phyloP scores from a whole-genome alignment of 2,888 invertebrate species.

The Brachynemurus nebulosus region DNA sequence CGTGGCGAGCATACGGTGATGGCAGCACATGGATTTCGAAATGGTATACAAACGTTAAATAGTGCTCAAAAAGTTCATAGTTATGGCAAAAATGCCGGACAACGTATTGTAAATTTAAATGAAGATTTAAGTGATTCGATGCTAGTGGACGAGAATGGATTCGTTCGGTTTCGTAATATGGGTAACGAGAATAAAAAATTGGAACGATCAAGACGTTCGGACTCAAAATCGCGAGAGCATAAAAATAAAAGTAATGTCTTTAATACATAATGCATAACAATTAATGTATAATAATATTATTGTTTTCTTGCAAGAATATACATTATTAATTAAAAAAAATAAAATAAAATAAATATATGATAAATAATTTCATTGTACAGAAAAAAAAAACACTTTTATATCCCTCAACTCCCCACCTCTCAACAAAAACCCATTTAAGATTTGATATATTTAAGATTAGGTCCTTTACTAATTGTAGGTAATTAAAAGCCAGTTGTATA shows the following conservation, averaged over 20 bases:
- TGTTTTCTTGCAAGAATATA: too few relatives aligned
- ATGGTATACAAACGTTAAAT: slow-evolving; percentile 40
- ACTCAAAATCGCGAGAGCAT: slow-evolving; percentile 8
- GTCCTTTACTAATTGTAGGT: too few relatives aligned
- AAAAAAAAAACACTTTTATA: too few relatives aligned
- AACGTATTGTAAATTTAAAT: slow-evolving; percentile 17
- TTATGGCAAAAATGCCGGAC: slow-evolving; percentile 25
- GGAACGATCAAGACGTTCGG: slow-evolving; percentile 7
- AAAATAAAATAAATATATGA: too few relatives aligned
- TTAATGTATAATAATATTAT: too few relatives aligned
- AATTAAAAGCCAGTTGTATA: too few relatives aligned
- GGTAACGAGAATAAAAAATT: slow-evolving; percentile 21
- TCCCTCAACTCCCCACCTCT: too few relatives aligned
- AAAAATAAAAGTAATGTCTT: slow-evolving; percentile 9
- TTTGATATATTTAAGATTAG: too few relatives aligned
- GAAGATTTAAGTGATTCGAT: slow-evolving; percentile 46
- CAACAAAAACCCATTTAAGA: too few relatives aligned
- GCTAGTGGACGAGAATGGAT: slow-evolving; percentile 83
- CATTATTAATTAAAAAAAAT: too few relatives aligned
- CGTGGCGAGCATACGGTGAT: slow-evolving; percentile 29
- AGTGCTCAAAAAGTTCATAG: slow-evolving; percentile 23
- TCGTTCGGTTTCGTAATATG: slow-evolving; percentile 68
- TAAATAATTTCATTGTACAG: too few relatives aligned
- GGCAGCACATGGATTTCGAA: slow-evolving; percentile 33
- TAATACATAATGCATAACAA: slow-evolving; percentile 8